Conservation (phyloP, 2,113 vertebrate species). For the Tringa solitaria region DNA sequence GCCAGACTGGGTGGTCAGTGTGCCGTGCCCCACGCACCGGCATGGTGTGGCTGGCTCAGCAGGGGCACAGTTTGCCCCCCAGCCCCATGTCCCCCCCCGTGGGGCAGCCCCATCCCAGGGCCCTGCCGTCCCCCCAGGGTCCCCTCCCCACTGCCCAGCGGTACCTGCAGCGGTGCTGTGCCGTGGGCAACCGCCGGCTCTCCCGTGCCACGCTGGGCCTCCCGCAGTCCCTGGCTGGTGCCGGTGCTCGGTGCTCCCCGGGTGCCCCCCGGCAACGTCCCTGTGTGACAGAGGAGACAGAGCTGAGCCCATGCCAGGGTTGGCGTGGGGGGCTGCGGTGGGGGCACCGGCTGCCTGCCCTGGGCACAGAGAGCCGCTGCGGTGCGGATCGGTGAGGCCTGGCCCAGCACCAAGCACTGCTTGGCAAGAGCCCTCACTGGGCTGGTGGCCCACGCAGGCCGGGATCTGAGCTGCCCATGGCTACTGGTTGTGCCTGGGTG, state of each 20-base stretch:
- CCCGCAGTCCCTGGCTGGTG: rapidly evolving
- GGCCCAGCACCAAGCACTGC: neutral
- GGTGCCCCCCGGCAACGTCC: neutral
- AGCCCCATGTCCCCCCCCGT: rapidly evolving
- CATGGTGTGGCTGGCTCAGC: neutral
- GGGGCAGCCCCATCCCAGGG: neutral
- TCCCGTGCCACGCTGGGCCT: neutral
- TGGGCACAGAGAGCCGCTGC: rapidly evolving
- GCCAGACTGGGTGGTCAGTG: rapidly evolving
- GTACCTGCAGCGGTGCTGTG: slow-evolving; percentile 25
- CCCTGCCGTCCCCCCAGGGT: neutral
- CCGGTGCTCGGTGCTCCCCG: neutral
- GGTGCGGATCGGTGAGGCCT: rapidly evolving
- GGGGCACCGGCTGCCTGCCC: neutral
- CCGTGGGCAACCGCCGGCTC: neutral
- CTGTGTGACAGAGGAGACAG: neutral
- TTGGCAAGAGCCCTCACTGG: neutral
- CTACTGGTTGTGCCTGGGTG: too few species aligned
- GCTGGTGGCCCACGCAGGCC: neutral
- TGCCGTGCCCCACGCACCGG: rapidly evolving
- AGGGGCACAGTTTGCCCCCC: neutral
- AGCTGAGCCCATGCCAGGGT: rapidly evolving
- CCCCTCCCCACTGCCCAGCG: rapidly evolving
- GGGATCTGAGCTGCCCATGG: neutral
- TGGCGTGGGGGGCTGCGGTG: rapidly evolving